Base-by-base conservation (phyloP, 2,888 invertebrate genomes). In the Nemoura dubitans region DNA sequence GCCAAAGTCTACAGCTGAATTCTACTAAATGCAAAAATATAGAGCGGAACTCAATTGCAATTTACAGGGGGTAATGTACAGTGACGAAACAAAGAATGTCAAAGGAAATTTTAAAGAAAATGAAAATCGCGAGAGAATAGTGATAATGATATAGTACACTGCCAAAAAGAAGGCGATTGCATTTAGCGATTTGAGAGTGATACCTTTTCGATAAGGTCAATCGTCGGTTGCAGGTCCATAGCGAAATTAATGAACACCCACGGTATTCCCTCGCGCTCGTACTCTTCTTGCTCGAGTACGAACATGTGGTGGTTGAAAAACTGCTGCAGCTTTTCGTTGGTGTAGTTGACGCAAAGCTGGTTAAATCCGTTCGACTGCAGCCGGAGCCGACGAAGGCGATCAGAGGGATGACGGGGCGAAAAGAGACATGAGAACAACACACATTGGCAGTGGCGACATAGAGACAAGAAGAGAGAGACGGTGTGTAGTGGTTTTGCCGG, bases 251-350 rank as follows among this genome's bases (percentile, higher is more conserved):
- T 97, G 93, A 97, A 97, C 91, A 95, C 95, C 97, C 97, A 97
- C 91, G 96, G 95, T 93, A 97, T 97, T 91, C 97, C 97, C 93
- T 97, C 97, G 90, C 95, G 94, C 92, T 96, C 95, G 93, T 97
- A 97, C 92, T 97, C 97, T 93, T 97, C 97, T 94, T 97, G 97
- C 93, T 97, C 97, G 91, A 97, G 94, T 89, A 97, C 96, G 93
- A 97, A 97, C 97, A 97, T 97, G 94, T 97, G 95, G 92, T 97
- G 97, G 93, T 97, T 97, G 95, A 97, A 97, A 95, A 97, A 97
- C 93, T 97, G 97, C 90, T 94, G 94, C 91, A 97, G 94, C 92
- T 97, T 96, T 94, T 97, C 97, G 93, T 97, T 97, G 92, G 97
- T 97, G 94, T 97, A 97, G 94, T 97, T 97, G 94, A 97, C 97